phyloP scores from a whole-genome alignment of 1,140 invertebrate species.

The Dermatophagoides farinae region DNA sequence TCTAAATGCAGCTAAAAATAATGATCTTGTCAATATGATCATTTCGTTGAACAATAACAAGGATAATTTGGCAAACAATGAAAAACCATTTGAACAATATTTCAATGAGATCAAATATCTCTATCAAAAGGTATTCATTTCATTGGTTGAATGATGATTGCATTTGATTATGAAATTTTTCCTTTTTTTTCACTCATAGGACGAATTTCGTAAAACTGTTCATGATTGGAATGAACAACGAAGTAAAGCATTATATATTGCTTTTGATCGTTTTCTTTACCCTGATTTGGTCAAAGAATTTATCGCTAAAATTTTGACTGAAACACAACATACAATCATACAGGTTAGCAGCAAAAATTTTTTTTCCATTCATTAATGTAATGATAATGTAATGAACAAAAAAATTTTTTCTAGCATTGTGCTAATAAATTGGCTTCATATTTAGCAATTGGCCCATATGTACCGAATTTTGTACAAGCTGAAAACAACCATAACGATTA shows the following conservation, averaged over 20 bases:
- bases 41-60: constrained; percentile 28
- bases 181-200: constrained; percentile 35
- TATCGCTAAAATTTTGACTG: constrained; percentile 48
- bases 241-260: constrained; percentile 62
- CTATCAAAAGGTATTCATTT: constrained; percentile 47
- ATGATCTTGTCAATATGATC: constrained; percentile 18
- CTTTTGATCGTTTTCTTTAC: constrained; percentile 65
- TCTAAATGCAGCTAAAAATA: constrained; percentile 34
- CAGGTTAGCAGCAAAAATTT: constrained; percentile 25
- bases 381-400: too few species aligned
- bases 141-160: not conserved
- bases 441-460: constrained; percentile 71
- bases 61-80: constrained; percentile 24
- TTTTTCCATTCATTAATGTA: too few species aligned
- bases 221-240: constrained; percentile 88
- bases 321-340: constrained; percentile 74
- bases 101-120: constrained; percentile 76
- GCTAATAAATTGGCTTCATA: constrained; percentile 68
- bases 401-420: constrained; percentile 43
- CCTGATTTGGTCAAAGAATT: constrained; percentile 76
- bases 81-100: constrained; percentile 37
- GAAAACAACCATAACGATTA: constrained; percentile 48
- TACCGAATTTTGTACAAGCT: constrained; percentile 26
- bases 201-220: constrained; percentile 87
- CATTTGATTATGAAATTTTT: not conserved